Percentiles rank a stretch among this genome's conserved stretches.
These are phyloP conservation scores for Gortyna flavago DNA, from an alignment of 2,888 invertebrate genomes.

Conservation along the genomic window DNA sequence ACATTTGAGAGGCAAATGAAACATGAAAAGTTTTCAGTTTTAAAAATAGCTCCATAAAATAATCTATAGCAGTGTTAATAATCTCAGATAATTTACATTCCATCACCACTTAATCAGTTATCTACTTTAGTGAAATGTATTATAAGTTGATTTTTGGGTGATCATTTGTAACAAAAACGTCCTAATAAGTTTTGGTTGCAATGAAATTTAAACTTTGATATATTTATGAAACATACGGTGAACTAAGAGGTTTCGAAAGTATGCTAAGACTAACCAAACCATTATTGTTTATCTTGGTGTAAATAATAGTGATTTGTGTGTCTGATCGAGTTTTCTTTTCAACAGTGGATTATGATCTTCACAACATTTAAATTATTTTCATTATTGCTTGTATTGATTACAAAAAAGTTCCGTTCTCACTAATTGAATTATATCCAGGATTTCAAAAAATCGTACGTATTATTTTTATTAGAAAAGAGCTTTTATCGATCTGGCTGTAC, in stretches of 20 bases:
- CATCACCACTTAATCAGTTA: too few species aligned
- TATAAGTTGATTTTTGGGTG: too few species aligned
- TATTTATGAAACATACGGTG: conserved; percentile 7
- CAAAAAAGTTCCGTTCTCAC: too few species aligned
- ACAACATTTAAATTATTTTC: neutral
- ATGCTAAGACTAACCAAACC: neutral
- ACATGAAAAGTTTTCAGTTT: neutral
- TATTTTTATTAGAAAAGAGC: neutral
- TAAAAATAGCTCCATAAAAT: conserved; percentile 13
- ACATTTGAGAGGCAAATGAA: neutral
- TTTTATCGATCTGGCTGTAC: neutral
- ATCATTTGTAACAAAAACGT: neutral
- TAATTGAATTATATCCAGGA: too few species aligned
- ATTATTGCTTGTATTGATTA: neutral
- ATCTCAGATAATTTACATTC: too few species aligned
- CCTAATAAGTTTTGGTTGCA: too few species aligned
- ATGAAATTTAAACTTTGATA: too few species aligned
- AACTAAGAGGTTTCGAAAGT: neutral
- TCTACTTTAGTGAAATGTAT: too few species aligned
- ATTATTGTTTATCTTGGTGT: conserved; percentile 2
- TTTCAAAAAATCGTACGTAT: neutral
- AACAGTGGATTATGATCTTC: neutral
- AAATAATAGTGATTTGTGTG: conserved; percentile 4
- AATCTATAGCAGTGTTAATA: neutral
- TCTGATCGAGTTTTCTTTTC: neutral